These are phyloP conservation scores for Colletes collaris DNA, from an alignment of 2,888 invertebrate species.

Conservation along the genomic window DNA sequence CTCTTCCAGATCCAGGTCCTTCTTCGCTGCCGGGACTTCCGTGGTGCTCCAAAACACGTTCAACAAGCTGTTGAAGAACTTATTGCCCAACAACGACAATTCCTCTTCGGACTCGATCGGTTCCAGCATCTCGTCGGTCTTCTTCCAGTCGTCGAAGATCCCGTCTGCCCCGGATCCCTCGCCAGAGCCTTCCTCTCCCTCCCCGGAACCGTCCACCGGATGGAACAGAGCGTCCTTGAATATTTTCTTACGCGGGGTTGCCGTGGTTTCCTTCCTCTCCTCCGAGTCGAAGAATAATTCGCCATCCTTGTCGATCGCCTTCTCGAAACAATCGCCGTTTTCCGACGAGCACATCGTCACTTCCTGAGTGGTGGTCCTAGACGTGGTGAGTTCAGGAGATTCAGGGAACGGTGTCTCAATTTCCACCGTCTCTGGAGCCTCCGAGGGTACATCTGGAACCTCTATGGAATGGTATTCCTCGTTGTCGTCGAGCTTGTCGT, in stretches of 20 bases:
- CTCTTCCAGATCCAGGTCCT: slow-evolving; percentile 71
- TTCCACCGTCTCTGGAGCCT: not conserved
- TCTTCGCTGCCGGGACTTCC: slow-evolving; percentile 57
- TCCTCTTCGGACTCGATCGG: not conserved
- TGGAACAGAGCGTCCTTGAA: slow-evolving; percentile 69
- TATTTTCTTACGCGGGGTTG: not conserved
- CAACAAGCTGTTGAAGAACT: slow-evolving; percentile 58
- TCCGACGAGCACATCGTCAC: not conserved
- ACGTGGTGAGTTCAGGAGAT: slow-evolving; percentile 14
- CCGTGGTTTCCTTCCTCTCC: slow-evolving; percentile 45
- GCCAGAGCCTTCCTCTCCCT: slow-evolving; percentile 83
- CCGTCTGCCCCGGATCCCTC: slow-evolving; percentile 74
- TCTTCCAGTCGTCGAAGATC: slow-evolving; percentile 38
- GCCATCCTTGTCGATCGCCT: slow-evolving; percentile 45
- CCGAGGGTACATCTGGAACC: not conserved
- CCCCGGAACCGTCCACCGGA: slow-evolving; percentile 80
- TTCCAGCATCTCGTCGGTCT: not conserved
- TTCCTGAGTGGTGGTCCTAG: not conserved
- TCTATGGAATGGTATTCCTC: slow-evolving; percentile 53
- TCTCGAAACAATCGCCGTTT: slow-evolving; percentile 19
- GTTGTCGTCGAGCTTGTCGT: slow-evolving; percentile 33
- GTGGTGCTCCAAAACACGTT: slow-evolving; percentile 36
- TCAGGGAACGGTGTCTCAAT: slow-evolving; percentile 56
- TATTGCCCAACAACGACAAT: slow-evolving; percentile 52
- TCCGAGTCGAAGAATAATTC: slow-evolving; percentile 68